Base-by-base conservation (phyloP, 2,888 invertebrate genomes). In the Leptopilina syphax region DNA sequence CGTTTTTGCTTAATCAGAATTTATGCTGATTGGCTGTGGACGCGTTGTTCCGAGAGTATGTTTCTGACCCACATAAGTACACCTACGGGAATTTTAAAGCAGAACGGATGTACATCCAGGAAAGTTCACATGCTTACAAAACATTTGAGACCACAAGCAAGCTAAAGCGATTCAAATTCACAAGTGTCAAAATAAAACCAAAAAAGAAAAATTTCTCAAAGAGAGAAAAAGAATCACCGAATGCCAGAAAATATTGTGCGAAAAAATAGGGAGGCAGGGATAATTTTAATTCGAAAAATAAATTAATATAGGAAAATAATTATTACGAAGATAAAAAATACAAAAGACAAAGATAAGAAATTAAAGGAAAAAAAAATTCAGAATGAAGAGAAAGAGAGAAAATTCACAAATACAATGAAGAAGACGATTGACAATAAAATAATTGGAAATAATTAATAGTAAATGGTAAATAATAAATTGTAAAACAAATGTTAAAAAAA, bases 11-110 rank as follows among this genome's bases (percentile, higher is more conserved):
- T 27, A 57, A 57, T 54, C 34, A 73, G 57, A 73, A 73, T 73
- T 73, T 54, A 70, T 70, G 54, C 54, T 70, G 54, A 70, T 34
- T 70, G 27, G 27, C 27, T 27, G 50, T 54, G 70, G 67, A 67
- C 8, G 9, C 47, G 50, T 18, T 54, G 50, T 70, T 27, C 50
- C 54, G 18, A 68, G 18, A 67, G 34, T 34, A 65, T 70, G 9
- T 63, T 60, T 63, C 10, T 63, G 44, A 70, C 57, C 63, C 34
- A 44, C 47, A 68, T 57, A 60, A 78, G 63, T 24, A 44, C 24
- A 77, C 50, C 34, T 27, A 12, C 54, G 41, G 24, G 18, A 44
- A 65, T 70, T 80, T 41, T 9, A 65, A 79, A 60, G 34, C 18
- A 66, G 50, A 65, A 65, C 18, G 54, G 13, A 77, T 47, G 76